Evolutionary conservation across 1,140 invertebrate species (phyloP), one percentile per base, ranked within the genome.

Genomic region (Atta colombica): DNA sequence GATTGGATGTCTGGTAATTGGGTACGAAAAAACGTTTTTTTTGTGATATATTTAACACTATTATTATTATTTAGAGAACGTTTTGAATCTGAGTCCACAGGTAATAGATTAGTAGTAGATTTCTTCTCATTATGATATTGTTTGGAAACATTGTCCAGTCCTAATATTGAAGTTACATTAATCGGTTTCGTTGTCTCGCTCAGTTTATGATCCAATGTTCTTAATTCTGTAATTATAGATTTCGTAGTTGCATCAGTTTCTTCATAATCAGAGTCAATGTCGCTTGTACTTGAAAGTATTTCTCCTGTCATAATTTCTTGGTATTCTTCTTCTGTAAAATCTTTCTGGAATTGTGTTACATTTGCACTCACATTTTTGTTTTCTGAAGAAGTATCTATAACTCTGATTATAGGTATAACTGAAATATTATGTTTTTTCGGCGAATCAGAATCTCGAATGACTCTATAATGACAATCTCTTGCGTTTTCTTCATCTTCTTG

Each of bases 391-490:
- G 1, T 3, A 16, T 58, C 45, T 61, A 21, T 5, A n/a, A 2
- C 16, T 49, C 12, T 1, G 2, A 10, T 1, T 25, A 1, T 66
- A 31, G 58, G 51, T 12, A 55, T 39, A 39, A 39, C 49, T 14
- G n/a, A 10, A 35, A 14, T n/a, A 0, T 82, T 49, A 8, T 78
- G 58, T 39, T 80, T 61, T 3, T 78, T 58, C 0, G 49, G n/a
- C 18, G 8, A 65, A n/a, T 77, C n/a, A 3, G n/a, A 61, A 18
- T 7, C 21, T 69, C 84, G 60, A 25, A 87, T 80, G 0, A 90
- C 55, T 61, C 93, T 91, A 45, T 91, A 94, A 8, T 93, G 88
- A 68, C 92, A 94, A 65, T 93, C 91, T 35, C 85, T 92, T 5
- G 90, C 66, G 18, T 94, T 94, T 21, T 88, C 89, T 18, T 92